A percentile compares a stretch with the other conserved stretches of the same genome.
phyloP scores from a whole-genome alignment of 2,113 vertebrate species.

The Heterotis niloticus region DNA sequence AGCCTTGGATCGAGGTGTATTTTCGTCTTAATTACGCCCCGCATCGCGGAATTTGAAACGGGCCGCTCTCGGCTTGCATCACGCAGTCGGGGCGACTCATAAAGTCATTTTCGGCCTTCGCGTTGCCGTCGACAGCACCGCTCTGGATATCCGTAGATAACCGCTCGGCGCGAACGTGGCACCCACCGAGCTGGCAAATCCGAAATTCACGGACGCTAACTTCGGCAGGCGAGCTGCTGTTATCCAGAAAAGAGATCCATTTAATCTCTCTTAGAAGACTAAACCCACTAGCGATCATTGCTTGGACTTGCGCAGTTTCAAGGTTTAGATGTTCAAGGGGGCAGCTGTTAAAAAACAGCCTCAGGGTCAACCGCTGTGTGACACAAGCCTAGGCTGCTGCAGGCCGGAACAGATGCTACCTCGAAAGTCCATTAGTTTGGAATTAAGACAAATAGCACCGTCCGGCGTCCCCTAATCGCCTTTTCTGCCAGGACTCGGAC shows the following conservation, averaged over 20 bases:
- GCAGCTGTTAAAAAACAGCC: neutral
- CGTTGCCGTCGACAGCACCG: slow-evolving; percentile 10
- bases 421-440: slow-evolving; percentile 12
- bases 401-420: slow-evolving; percentile 7
- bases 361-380: neutral
- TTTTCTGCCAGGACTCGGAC: neutral
- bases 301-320: neutral
- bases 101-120: slow-evolving; percentile 23
- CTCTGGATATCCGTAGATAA: slow-evolving; percentile 1
- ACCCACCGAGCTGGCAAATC: neutral
- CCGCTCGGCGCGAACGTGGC: neutral
- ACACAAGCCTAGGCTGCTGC: neutral
- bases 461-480: neutral
- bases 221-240: neutral
- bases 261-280: neutral
- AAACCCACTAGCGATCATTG: neutral
- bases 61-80: slow-evolving; percentile 20
- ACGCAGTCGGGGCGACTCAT: neutral
- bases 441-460: slow-evolving; percentile 5
- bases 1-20: slow-evolving; percentile 18
- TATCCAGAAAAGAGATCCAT: neutral
- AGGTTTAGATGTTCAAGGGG: neutral
- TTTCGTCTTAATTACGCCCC: slow-evolving; percentile 33
- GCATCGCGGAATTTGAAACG: slow-evolving; percentile 20
- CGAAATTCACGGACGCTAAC: neutral